These are phyloP conservation scores for Electrona antarctica DNA, from an alignment of 2,113 vertebrate genomes.

Conservation along the genomic window DNA sequence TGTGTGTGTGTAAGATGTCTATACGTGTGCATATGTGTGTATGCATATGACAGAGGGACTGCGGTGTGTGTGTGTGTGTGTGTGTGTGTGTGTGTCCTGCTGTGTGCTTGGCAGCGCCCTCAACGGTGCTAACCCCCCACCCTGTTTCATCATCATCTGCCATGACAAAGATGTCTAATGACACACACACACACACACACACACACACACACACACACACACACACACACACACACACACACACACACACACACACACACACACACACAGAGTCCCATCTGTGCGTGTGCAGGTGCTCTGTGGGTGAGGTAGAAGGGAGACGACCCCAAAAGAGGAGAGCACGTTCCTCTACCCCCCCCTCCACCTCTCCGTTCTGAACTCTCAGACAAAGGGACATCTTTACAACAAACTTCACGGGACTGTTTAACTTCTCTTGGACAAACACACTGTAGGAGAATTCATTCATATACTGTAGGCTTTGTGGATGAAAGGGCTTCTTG, in stretches of 20 bases:
- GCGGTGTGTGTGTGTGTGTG: slow-evolving; percentile 20
- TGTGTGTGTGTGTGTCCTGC: slow-evolving; percentile 58
- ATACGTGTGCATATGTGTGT: slow-evolving; percentile 27
- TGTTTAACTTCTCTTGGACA: no score
- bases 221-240: slow-evolving; percentile 26
- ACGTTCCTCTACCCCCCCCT: slow-evolving; percentile 40
- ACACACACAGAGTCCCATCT: slow-evolving; percentile 73
- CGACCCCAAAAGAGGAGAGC: slow-evolving; percentile 54
- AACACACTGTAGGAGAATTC: no score
- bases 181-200: slow-evolving; percentile 63
- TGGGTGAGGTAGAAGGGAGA: slow-evolving; percentile 72
- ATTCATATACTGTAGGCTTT: no score
- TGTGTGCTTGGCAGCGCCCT: slow-evolving; percentile 82
- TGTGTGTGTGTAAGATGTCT: slow-evolving; percentile 33
- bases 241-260: slow-evolving; percentile 20
- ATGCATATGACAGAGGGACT: slow-evolving; percentile 36
- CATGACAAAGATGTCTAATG: slow-evolving; percentile 82
- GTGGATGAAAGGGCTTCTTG: no score
- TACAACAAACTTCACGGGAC: no score
- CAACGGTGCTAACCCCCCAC: slow-evolving; percentile 73
- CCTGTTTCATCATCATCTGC: slow-evolving; percentile 82
- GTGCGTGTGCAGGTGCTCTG: slow-evolving; percentile 76
- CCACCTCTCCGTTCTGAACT: slow-evolving; percentile 20
- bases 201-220: slow-evolving; percentile 34
- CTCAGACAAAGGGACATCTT: not conserved